Evolutionary conservation across 1,140 invertebrate species (phyloP).

Genomic region (Drosophila jambulina): DNA sequence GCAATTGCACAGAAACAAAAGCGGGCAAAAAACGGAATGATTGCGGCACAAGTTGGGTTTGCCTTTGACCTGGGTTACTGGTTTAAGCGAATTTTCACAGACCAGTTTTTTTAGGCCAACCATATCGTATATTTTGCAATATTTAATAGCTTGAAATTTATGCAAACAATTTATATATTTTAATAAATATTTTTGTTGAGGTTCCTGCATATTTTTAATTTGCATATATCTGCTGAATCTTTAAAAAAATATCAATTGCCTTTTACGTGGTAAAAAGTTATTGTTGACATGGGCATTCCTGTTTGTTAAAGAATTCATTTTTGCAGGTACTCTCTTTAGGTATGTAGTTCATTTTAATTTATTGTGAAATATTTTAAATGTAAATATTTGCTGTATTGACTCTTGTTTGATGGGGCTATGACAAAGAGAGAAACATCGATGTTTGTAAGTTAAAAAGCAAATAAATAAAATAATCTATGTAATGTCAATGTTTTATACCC

Average conservation of each 20-base stretch:
- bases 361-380: background rate
- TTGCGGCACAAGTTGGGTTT: background rate
- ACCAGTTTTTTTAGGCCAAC: background rate
- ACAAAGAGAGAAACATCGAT: background rate
- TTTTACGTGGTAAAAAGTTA: background rate
- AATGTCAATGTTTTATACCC: background rate
- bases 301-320: background rate
- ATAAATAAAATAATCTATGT: background rate
- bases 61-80: background rate
- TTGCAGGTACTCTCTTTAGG: no score
- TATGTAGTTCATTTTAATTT: background rate
- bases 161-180: background rate
- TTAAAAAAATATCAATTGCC: background rate
- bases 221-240: background rate
- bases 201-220: background rate
- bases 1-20: constrained; percentile 30
- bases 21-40: background rate
- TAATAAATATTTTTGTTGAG: background rate
- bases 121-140: background rate
- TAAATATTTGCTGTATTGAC: background rate
- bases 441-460: background rate
- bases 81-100: constrained; percentile 1
- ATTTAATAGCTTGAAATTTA: background rate
- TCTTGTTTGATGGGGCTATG: background rate
- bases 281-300: background rate